These are phyloP conservation scores for Remorina albescens DNA, from an alignment of 2,797 vertebrate species.

Conservation along the genomic window DNA sequence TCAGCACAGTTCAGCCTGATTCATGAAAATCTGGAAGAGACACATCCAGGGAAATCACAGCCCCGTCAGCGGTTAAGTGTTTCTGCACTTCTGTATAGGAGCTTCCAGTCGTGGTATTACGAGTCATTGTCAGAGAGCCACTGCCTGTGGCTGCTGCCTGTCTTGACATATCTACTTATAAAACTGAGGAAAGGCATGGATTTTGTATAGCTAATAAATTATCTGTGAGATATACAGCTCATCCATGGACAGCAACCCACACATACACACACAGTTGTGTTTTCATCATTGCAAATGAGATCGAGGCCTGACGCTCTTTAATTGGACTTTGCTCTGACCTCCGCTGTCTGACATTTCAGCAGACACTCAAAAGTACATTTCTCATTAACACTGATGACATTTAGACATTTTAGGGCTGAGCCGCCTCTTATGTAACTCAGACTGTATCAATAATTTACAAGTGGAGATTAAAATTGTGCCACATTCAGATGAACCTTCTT, in stretches of 20 bases:
- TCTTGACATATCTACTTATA: background rate
- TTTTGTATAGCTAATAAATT: background rate
- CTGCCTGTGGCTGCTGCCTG: conserved; percentile 2
- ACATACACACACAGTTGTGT: background rate
- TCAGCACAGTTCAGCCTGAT: conserved; percentile 44
- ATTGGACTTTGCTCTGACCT: conserved; percentile 25
- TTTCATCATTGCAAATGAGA: conserved; percentile 28
- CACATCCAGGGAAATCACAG: conserved; percentile 55
- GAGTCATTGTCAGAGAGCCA: background rate
- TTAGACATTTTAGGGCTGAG: conserved; percentile 34
- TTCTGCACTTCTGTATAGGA: conserved; percentile 19
- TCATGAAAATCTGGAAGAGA: conserved; percentile 48
- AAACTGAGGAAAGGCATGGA: background rate
- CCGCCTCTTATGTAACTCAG: conserved; percentile 17
- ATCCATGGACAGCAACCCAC: background rate
- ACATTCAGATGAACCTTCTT: conserved; percentile 26
- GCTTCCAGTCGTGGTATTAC: background rate
- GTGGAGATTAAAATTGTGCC: conserved; percentile 23
- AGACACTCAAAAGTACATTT: conserved; percentile 35
- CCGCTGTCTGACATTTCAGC: conserved; percentile 43
- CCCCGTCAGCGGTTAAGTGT: conserved; percentile 45
- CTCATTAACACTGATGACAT: conserved; percentile 60
- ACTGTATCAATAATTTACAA: conserved; percentile 40
- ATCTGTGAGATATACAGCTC: background rate
- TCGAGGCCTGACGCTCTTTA: conserved; percentile 5